Base-by-base conservation (phyloP, 2,797 vertebrate genomes). In the Trachurus trachurus region DNA sequence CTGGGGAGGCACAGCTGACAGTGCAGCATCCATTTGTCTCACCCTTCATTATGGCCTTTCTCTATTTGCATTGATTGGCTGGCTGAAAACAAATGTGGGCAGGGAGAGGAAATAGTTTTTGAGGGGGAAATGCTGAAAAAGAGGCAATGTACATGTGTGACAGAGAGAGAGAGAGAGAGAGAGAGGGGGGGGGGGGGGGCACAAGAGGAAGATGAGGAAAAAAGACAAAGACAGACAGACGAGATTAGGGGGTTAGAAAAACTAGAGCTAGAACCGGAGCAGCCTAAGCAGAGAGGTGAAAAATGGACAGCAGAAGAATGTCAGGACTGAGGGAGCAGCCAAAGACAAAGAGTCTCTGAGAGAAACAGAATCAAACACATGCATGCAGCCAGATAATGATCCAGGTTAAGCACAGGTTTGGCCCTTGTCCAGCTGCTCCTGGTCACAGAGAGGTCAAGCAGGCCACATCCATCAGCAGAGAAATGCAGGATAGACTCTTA, bases 381-480 rank as follows among this genome's bases (percentile, higher is more conserved):
- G 57, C 62, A 81, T 60, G 74, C 66, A 73, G 64, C n/a, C 67
- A 59, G 66, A 82, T 87, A 74, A 82, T 79, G 84, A 87, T 66
- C 65, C 54, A 40, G 75, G 83, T 85, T 80, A 90, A 90, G 65
- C 76, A 78, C 69, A 84, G 82, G 78, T 82, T 84, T 90, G 91
- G 86, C 78, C 65, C 61, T 31, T 13, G n/a, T 78, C 88, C 87
- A 89, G 74, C 72, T 72, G 78, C 57, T 88, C 71, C 87, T 88
- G 90, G 94, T 93, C 92, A 93, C 78, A 13, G 69, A 66, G 87
- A 90, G 93, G 93, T 94, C 94, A 94, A 83, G 74, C 64, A 56
- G 86, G 82, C 80, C 50, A 70, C 91, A 94, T 95, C 90, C 88
- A 94, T 95, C 94, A 95, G 88, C 11, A 47, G 44, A 58, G 63